A percentile compares a stretch with the other conserved stretches of the same genome.
Evolutionary conservation across 2,113 vertebrate genomes (phyloP).

Genomic region (Choloepus hoffmanni): DNA sequence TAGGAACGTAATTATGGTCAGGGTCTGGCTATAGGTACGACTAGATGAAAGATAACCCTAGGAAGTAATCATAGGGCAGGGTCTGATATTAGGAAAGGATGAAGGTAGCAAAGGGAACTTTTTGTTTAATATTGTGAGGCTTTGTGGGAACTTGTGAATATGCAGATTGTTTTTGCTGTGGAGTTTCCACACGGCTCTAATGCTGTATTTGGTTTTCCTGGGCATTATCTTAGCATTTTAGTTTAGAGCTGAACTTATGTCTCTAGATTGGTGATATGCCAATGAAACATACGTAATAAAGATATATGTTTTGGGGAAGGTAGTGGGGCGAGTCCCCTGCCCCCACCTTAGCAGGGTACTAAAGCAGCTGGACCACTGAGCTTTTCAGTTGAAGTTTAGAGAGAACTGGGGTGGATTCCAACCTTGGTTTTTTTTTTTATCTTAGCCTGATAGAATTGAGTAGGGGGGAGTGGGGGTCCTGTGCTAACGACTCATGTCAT

Average conservation of each 20-base stretch:
- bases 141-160: slow-evolving; percentile 83
- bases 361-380: background rate
- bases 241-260: background rate
- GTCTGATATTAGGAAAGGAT: slow-evolving; percentile 69
- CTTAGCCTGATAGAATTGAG: background rate
- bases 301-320: background rate
- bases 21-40: slow-evolving; percentile 58
- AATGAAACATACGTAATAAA: background rate
- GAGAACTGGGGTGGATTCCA: background rate
- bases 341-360: background rate
- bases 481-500: background rate
- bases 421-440: background rate
- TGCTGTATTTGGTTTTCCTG: background rate
- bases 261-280: background rate
- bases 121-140: slow-evolving; percentile 80
- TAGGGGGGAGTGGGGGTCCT: background rate
- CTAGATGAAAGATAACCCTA: slow-evolving; percentile 76
- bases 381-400: background rate
- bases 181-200: background rate
- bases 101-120: slow-evolving; percentile 74
- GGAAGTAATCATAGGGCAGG: slow-evolving; percentile 77
- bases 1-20: slow-evolving; percentile 68
- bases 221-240: background rate
- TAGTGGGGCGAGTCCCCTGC: background rate
- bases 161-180: slow-evolving; percentile 50